Evolutionary conservation across 1,140 invertebrate species (phyloP), one percentile per base, ranked within the genome.

Genomic region (Drosophila azteca): DNA sequence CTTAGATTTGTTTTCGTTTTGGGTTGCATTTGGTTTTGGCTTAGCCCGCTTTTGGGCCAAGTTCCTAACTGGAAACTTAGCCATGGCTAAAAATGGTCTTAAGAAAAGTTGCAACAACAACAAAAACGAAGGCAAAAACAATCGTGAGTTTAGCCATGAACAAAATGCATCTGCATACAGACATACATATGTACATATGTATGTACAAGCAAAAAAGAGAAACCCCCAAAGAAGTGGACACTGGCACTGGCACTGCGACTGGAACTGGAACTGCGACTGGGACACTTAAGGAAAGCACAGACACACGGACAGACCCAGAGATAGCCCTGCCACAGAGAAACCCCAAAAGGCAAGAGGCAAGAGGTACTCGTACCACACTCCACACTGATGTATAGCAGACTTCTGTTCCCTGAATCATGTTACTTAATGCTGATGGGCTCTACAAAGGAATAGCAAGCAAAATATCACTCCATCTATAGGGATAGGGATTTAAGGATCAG

Each of bases 81-180:
- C 77, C 81, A 68, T 85, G 81, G 77, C 80, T 74, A 80, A 80
- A 85, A 80, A 85, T 85, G 81, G 80, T 73, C 77, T 80, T 73
- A 53, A 84, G 67, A 85, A 84, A 84, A 85, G 67, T 80, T 45
- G 62, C 66, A 65, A 57, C 51, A 71, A 51, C 70, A 52, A 52
- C 54, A 73, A n/a, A n/a, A n/a, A 31, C 8, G 31, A 31, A 31
- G 66, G 64, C 62, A 65, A 76, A 76, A 72, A 58, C 58, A 74
- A 57, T 84, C 77, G 65, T 79, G 77, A 84, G 73, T 26, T 68
- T 48, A 26, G 44, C 22, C 46, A 50, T 39, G 50, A 69, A 54
- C 31, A 51, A 66, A 75, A 49, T 50, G n/a, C 6, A 26, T 50
- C 3, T 22, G 11, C n/a, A 20, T 11, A 35, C 15, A 3, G n/a